Evolutionary conservation across 2,797 vertebrate genomes (phyloP), one percentile per base, ranked within the genome.

Genomic region (Rhodeus uyekii): DNA sequence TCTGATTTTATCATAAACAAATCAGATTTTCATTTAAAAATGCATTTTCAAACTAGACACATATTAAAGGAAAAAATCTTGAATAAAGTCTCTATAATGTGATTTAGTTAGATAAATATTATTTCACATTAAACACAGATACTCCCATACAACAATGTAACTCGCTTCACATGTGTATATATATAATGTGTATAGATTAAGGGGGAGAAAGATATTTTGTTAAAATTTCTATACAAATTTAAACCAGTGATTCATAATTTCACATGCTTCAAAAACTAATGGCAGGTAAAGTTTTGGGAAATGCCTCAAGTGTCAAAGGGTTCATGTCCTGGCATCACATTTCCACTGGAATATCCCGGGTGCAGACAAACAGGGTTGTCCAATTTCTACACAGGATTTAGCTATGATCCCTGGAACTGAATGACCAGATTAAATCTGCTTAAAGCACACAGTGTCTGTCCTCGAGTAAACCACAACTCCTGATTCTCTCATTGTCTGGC

Each of bases 391-490:
- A 67, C 68, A 68, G 79, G 87, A 88, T 90, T 86, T 76, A 78
- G 77, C 19, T 68, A 86, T 84, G 85, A 84, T 90, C 82, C 78
- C 86, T 81, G 27, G 87, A 87, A 90, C 84, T 76, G 83, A 89
- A 91, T 82, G 71, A 86, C 24, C 65, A 85, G 85, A 91, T 89
- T 87, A 86, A 63, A 90, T 29, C 84, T 75, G 67, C 18, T 55
- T 86, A 89, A 85, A 87, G 85, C 83, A 79, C 58, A 77, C 46
- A 9, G 53, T 64, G 32, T 64, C 81, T 85, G 85, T 50, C 71
- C 69, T 69, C 46, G 67, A 53, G 29, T 7, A 74, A 72, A 34
- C 61, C 78, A 24, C 24, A 7, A 2, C 44, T 68, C 24, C 63
- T 53, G 44, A 64, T 74, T 60, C 44, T 16, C 61, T 83, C 69